A percentile compares a stretch with the other conserved stretches of the same genome.
Evolutionary conservation across 2,113 vertebrate genomes (phyloP).

Genomic region (Tupaia tana): DNA sequence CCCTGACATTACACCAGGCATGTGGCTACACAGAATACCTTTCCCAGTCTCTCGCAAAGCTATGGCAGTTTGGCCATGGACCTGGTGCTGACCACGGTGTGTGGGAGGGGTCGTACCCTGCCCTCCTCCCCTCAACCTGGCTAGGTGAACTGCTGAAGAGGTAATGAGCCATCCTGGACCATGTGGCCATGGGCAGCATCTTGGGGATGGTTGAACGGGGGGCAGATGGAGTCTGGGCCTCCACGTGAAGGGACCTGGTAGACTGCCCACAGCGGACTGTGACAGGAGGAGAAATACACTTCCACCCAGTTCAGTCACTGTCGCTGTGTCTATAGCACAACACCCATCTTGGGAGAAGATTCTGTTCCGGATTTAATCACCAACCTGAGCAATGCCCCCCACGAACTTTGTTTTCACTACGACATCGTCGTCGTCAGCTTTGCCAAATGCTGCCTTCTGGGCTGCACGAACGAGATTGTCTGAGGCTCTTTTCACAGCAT

Average conservation of each 20-base stretch:
- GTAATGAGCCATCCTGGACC: not conserved
- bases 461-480: constrained; percentile 98
- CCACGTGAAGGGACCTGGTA: not conserved
- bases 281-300: not conserved
- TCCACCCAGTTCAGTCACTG: not conserved
- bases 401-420: constrained; percentile 99
- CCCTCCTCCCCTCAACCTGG: not conserved
- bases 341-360: not conserved
- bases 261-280: not conserved
- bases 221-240: not conserved
- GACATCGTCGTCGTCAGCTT: constrained; percentile 94
- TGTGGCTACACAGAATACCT: not conserved
- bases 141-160: not conserved
- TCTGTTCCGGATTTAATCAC: constrained; percentile 56
- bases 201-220: not conserved
- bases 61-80: not conserved
- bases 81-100: not conserved
- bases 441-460: constrained; percentile 98
- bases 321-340: not conserved
- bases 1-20: not conserved
- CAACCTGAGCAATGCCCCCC: constrained; percentile 98
- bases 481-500: constrained; percentile 98
- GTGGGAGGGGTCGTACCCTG: not conserved
- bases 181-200: not conserved
- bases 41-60: not conserved